These are phyloP conservation scores for Meleagris gallopavo DNA, from an alignment of 2,113 vertebrate species.

Conservation along the genomic window DNA sequence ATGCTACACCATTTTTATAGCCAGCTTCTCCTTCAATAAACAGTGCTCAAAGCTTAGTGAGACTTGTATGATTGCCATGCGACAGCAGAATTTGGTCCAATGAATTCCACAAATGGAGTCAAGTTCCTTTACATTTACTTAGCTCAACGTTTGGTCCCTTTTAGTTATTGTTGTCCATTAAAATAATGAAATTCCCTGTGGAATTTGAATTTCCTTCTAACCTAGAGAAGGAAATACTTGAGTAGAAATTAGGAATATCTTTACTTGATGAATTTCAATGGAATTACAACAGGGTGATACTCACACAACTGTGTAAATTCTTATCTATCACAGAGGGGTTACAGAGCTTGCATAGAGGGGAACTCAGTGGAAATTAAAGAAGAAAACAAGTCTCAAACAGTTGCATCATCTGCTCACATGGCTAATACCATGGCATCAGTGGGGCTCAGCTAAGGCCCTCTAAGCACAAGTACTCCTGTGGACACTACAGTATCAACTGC, in stretches of 20 bases:
- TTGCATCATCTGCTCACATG: background rate
- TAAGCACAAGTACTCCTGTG: background rate
- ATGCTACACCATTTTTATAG: background rate
- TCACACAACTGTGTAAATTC: background rate
- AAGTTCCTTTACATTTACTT: background rate
- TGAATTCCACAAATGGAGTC: background rate
- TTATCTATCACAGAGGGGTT: background rate
- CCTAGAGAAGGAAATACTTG: background rate
- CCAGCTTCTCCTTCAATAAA: background rate
- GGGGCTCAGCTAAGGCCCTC: background rate
- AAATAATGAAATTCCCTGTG: background rate
- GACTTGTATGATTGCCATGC: background rate
- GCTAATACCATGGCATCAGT: background rate
- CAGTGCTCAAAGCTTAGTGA: background rate
- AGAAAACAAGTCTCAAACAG: background rate
- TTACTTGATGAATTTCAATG: background rate
- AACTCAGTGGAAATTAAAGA: background rate
- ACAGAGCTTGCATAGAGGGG: background rate
- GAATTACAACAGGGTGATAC: background rate
- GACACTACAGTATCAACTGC: background rate
- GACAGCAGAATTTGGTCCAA: conserved; percentile 12
- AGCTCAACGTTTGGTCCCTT: conserved; percentile 17
- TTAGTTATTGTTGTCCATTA: background rate
- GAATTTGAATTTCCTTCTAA: background rate
- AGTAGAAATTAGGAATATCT: background rate